Percentiles rank a stretch among this genome's conserved stretches.
Conservation (phyloP, 1,140 invertebrate genomes). For the Lepidurus arcticus region DNA sequence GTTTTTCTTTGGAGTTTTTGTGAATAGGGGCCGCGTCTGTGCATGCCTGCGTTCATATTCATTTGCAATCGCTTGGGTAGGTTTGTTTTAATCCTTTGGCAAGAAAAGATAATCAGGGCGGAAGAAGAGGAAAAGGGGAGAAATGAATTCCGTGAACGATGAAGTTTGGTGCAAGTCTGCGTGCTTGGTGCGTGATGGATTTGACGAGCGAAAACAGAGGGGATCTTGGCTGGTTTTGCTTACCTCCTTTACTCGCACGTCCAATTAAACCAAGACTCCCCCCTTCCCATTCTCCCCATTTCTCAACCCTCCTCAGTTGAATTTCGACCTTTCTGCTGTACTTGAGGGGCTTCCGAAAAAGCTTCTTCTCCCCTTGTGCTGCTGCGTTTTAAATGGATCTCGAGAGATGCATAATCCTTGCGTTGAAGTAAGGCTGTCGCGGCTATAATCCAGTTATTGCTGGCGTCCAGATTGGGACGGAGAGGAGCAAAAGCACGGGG, state of each 20-base stretch:
- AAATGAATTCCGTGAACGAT: constrained; percentile 17
- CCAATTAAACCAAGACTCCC: background rate
- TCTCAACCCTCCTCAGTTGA: too few relatives aligned
- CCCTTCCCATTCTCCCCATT: too few relatives aligned
- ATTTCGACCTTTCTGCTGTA: too few relatives aligned
- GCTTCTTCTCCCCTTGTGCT: background rate
- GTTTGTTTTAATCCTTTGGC: background rate
- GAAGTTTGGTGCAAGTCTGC: background rate
- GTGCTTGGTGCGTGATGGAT: background rate
- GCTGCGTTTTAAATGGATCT: background rate
- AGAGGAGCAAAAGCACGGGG: background rate
- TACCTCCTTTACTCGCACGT: background rate
- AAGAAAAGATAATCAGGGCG: constrained; percentile 22
- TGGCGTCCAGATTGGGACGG: background rate
- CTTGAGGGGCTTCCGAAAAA: background rate
- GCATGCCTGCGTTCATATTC: constrained; percentile 18
- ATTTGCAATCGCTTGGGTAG: background rate
- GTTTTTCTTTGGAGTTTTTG: too few relatives aligned
- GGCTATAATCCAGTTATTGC: constrained; percentile 4
- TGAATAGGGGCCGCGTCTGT: background rate
- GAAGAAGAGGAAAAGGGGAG: background rate
- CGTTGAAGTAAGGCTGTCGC: constrained; percentile 7
- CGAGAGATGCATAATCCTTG: constrained; percentile 18
- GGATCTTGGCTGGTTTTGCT: background rate
- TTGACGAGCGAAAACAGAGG: background rate